A percentile compares a stretch with the other conserved stretches of the same genome.
Evolutionary conservation across 2,797 vertebrate genomes (phyloP).

Genomic region (Enteromius argenteus): DNA sequence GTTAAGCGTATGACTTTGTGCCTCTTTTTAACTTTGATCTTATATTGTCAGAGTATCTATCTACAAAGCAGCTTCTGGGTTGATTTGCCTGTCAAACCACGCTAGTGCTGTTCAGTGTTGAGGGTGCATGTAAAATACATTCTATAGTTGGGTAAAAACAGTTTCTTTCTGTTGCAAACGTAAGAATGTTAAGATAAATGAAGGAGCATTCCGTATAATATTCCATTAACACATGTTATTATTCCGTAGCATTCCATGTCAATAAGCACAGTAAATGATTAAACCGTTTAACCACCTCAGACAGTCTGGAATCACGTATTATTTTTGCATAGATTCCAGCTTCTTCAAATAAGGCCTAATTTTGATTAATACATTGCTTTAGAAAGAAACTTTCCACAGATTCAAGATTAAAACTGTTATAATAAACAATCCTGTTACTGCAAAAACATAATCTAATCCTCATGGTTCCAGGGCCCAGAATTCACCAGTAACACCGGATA

Average conservation of each 20-base stretch:
- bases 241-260: not conserved
- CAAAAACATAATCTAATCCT: not conserved
- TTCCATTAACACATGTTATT: not conserved
- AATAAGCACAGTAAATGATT: not conserved
- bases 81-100: slow-evolving; percentile 61
- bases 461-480: slow-evolving; percentile 81
- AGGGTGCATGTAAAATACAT: slow-evolving; percentile 12
- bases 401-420: not conserved
- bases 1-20: not conserved
- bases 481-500: slow-evolving; percentile 88
- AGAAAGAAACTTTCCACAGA: not conserved
- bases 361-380: not conserved
- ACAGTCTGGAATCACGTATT: not conserved
- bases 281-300: not conserved
- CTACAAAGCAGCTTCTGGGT: slow-evolving; percentile 57
- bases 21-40: slow-evolving; percentile 36
- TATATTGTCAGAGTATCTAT: slow-evolving; percentile 30
- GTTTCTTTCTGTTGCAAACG: not conserved
- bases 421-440: not conserved
- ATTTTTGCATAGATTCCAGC: not conserved
- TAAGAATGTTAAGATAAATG: not conserved
- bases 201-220: not conserved
- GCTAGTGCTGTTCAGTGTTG: slow-evolving; percentile 39
- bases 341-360: not conserved
- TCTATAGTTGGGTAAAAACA: not conserved